Conservation (phyloP, 2,113 vertebrate species). For the Collichthys lucidus region DNA sequence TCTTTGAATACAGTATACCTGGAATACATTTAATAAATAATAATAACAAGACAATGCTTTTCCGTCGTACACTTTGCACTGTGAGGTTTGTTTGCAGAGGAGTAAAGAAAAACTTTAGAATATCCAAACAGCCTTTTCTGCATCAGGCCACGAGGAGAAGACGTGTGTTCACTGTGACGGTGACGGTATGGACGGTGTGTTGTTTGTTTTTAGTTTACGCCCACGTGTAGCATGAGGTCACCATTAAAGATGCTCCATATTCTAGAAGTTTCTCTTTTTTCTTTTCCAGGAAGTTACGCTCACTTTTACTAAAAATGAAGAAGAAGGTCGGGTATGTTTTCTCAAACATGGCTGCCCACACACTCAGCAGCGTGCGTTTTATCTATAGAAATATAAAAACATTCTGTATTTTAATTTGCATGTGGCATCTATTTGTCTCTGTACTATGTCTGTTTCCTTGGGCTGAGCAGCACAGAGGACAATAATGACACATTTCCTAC, state of each 20-base stretch:
- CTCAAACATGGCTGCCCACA: conserved; percentile 14
- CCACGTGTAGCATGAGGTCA: neutral
- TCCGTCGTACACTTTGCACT: neutral
- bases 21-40: neutral
- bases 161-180: neutral
- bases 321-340: neutral
- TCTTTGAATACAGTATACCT: neutral
- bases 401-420: neutral
- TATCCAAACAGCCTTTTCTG: no score
- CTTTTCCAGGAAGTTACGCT: neutral
- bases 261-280: neutral
- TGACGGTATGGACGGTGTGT: neutral
- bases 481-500: neutral
- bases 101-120: neutral
- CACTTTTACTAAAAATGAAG: neutral
- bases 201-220: neutral
- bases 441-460: neutral
- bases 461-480: neutral
- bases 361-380: neutral
- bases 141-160: neutral
- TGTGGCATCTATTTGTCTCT: neutral
- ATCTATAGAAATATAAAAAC: neutral
- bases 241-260: neutral
- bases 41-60: neutral
- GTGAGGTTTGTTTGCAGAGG: neutral